These are phyloP conservation scores for Pachycephus smyrnensis DNA, from an alignment of 2,888 invertebrate species.

Conservation along the genomic window DNA sequence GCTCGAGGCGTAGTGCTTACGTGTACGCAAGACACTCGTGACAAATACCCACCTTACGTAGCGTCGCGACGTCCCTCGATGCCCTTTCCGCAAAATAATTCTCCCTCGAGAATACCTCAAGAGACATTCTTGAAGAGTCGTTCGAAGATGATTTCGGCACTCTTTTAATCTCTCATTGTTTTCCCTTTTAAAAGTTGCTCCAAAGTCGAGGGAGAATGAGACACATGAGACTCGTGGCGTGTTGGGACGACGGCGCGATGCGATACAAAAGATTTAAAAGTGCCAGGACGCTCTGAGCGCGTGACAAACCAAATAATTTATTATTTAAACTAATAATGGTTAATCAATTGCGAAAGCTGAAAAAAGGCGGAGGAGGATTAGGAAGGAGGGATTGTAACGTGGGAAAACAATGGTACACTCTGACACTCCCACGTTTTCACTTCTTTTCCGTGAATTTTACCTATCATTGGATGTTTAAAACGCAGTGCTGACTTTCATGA, in stretches of 20 bases:
- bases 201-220: background rate
- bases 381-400: conserved; percentile 1
- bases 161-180: conserved; percentile 20
- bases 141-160: conserved; percentile 7
- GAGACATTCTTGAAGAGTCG: conserved; percentile 9
- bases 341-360: conserved; percentile 38
- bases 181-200: conserved; percentile 1
- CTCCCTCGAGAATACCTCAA: conserved; percentile 18
- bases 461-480: background rate
- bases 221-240: background rate
- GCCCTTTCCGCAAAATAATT: background rate
- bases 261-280: conserved; percentile 39
- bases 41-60: conserved; percentile 9
- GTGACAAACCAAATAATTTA: conserved; percentile 68
- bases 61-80: conserved; percentile 68
- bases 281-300: conserved; percentile 67
- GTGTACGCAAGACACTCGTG: conserved; percentile 22
- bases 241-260: background rate
- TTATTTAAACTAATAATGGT: conserved; percentile 59
- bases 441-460: background rate
- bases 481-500: conserved; percentile 2
- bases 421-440: background rate
- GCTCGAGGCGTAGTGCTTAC: conserved; percentile 66
- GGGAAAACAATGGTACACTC: background rate
- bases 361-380: conserved; percentile 12